Conservation (phyloP, 92 coral and sea anemone genomes). For the Porites cylindrica region DNA sequence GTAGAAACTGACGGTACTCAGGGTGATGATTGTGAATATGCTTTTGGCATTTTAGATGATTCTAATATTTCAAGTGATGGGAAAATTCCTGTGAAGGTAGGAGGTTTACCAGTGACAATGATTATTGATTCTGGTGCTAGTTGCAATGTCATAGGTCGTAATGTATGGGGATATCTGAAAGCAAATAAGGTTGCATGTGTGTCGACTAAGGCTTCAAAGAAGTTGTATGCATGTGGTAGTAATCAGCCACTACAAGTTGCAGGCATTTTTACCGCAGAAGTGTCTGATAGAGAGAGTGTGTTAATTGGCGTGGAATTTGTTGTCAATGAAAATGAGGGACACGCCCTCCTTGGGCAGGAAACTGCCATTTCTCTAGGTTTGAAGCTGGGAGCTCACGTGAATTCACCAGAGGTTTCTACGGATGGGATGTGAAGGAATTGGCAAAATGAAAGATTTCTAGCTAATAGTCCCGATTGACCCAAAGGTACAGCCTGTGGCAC, state of each 20-base stretch:
- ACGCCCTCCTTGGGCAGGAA: conserved; percentile 57
- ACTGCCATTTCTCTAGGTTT: conserved; percentile 45
- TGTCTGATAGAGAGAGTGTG: conserved; percentile 29
- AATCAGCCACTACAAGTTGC: conserved; percentile 38
- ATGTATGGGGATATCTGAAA: no score
- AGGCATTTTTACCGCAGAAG: conserved; percentile 41
- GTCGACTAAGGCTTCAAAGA: conserved; percentile 32
- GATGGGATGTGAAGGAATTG: background rate
- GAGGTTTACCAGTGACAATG: conserved; percentile 47
- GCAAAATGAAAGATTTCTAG: background rate
- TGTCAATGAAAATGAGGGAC: conserved; percentile 46
- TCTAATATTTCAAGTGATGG: conserved; percentile 20
- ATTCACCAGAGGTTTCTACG: conserved; percentile 9
- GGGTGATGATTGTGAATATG: conserved; percentile 23
- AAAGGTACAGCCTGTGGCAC: conserved; percentile 49
- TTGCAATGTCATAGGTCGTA: conserved; percentile 46
- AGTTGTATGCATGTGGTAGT: conserved; percentile 39
- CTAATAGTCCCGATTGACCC: conserved; percentile 44
- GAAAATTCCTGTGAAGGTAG: conserved; percentile 20
- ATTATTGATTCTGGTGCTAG: conserved; percentile 62
- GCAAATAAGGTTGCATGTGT: background rate
- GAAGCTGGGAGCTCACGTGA: conserved; percentile 44
- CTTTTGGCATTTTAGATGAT: conserved; percentile 8
- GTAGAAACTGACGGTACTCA: conserved; percentile 6
- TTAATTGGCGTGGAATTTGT: conserved; percentile 49